Evolutionary conservation across 2,797 vertebrate species (phyloP).

Genomic region (Clamator glandarius): DNA sequence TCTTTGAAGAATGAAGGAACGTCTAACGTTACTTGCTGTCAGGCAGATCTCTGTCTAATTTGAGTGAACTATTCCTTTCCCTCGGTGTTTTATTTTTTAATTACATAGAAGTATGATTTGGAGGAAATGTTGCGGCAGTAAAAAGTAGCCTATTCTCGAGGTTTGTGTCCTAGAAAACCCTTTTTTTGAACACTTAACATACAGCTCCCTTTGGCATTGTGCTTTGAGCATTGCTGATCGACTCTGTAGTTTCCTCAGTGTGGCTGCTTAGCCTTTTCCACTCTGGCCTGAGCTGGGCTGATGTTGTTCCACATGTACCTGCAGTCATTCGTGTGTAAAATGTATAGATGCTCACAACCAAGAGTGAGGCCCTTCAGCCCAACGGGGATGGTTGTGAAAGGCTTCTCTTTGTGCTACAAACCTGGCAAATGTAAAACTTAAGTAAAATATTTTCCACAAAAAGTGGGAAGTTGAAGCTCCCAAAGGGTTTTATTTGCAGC

Average conservation of each 20-base stretch:
- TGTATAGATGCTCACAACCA: neutral
- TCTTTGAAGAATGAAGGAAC: no score
- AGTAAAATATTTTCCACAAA: neutral
- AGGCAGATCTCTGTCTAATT: neutral
- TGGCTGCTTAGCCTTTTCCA: neutral
- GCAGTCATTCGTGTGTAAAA: neutral
- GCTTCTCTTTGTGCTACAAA: neutral
- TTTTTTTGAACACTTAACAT: neutral
- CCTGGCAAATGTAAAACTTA: neutral
- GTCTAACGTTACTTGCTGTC: neutral
- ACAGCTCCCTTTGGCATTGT: neutral
- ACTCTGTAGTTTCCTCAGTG: neutral
- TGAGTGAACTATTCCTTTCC: neutral
- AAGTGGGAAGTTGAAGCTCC: neutral
- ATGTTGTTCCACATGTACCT: neutral
- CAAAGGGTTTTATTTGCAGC: neutral
- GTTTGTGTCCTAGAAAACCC: neutral
- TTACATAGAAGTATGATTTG: neutral
- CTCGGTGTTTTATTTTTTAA: neutral
- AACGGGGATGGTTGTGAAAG: neutral
- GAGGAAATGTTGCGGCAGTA: neutral
- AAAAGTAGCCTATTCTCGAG: neutral
- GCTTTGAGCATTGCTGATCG: neutral
- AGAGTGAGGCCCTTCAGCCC: neutral
- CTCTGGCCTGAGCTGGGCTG: neutral